Evolutionary conservation across 2,888 invertebrate species (phyloP), one percentile per base, ranked within the genome.

Genomic region (Phyllotreta cruciferae): DNA sequence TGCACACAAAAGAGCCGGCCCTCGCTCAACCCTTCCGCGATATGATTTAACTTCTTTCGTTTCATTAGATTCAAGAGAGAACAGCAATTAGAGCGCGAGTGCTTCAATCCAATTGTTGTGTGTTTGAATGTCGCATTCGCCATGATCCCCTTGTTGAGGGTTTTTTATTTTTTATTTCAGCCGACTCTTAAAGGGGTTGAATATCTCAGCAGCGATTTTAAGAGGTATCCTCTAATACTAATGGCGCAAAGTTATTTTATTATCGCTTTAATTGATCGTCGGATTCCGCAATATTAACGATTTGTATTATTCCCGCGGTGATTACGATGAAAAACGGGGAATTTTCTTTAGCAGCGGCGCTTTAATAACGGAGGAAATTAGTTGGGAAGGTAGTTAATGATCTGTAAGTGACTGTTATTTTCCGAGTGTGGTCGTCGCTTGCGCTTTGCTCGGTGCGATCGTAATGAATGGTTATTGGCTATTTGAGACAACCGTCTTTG

Each of bases 61-160:
- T 64, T 64, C 61, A 61, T 61, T 64, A 61, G 61, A 58, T 60
- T 60, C 50, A 37, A 38, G 53, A 54, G 64, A 64, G 64, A 64
- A 64, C 57, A 64, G 64, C 64, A 61, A 64, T 64, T 64, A 64
- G 57, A 57, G 57, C 54, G 57, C 64, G 56, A 61, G 64, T 61
- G 61, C 64, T 61, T 45, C 36, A 61, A 44, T 61, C 60, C 61
- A 54, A 64, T 61, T 64, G 64, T 61, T 64, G 49, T 58, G 47
- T 47, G 61, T 64, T 56, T 64, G 53, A 61, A 57, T 64, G 61
- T 64, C 50, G 61, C 54, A 61, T 64, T 61, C 47, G 57, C 53
- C 60, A 56, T 60, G 52, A 14, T 61, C 52, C 60, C 64, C 64
- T 37, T 56, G 41, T 24, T 57, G 61, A 57, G 47, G 64, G 61